Percentiles rank a stretch among this genome's conserved stretches.
These are phyloP conservation scores for Cyprinodon brontotheroides DNA, from an alignment of 2,113 vertebrate species.

Conservation along the genomic window DNA sequence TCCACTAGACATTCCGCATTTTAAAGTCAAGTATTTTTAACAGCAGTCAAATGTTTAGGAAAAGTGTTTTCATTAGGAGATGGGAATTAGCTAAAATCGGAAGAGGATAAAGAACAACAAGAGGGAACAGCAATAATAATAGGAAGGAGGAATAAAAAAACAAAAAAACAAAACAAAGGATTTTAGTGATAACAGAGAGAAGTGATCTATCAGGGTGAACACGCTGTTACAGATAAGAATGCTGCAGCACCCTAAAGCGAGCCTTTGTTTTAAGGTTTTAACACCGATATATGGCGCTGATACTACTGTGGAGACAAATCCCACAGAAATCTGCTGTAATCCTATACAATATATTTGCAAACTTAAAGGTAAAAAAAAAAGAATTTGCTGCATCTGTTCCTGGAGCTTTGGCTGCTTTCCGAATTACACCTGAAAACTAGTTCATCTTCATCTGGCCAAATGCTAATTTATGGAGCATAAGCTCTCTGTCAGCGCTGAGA, in stretches of 20 bases:
- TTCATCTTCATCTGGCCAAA: conserved; percentile 64
- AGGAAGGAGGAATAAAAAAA: background rate
- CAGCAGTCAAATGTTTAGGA: background rate
- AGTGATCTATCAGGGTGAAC: conserved; percentile 49
- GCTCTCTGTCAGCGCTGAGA: conserved; percentile 44
- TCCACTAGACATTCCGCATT: background rate
- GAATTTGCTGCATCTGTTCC: conserved; percentile 27
- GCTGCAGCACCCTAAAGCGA: conserved; percentile 45
- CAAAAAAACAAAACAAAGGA: conserved; percentile 21
- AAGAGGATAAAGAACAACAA: background rate
- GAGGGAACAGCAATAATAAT: conserved; percentile 2
- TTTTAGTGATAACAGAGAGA: conserved; percentile 29
- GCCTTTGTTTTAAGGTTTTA: conserved; percentile 49
- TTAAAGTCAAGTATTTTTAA: no score
- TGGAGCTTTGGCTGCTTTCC: conserved; percentile 13
- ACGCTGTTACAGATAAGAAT: conserved; percentile 60
- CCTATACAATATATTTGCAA: conserved; percentile 44
- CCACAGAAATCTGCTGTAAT: conserved; percentile 52
- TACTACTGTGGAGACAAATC: conserved; percentile 14
- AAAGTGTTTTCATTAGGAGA: background rate
- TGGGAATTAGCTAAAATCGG: background rate
- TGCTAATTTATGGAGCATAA: conserved; percentile 66
- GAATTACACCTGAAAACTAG: conserved; percentile 49
- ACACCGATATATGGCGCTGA: conserved; percentile 60
- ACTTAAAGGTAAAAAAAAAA: conserved; percentile 29